A percentile compares a stretch with the other conserved stretches of the same genome.
Conservation (phyloP, 2,888 invertebrate genomes). For the Labia minor region DNA sequence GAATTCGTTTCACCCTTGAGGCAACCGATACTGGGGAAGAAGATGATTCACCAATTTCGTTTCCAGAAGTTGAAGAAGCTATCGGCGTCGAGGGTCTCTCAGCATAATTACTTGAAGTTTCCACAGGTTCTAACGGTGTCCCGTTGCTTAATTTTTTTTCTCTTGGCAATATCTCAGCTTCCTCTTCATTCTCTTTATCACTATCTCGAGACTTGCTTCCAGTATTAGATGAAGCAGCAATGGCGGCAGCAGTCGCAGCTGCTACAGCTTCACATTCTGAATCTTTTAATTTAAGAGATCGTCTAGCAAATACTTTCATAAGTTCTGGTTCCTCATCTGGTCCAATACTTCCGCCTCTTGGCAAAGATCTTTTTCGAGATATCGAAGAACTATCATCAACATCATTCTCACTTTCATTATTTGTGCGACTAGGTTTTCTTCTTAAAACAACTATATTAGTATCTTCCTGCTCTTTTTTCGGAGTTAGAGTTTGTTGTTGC, state of each 20-base stretch:
- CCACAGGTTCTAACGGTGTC: constrained; percentile 21
- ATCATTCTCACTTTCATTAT: not conserved
- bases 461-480: constrained; percentile 15
- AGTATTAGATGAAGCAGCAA: constrained; percentile 39
- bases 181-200: constrained; percentile 57
- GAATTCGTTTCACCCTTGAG: constrained; percentile 56
- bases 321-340: constrained; percentile 65
- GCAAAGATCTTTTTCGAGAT: constrained; percentile 43
- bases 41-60: constrained; percentile 9
- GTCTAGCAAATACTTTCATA: constrained; percentile 69
- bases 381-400: not conserved
- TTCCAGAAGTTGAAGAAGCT: constrained; percentile 13
- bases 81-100: constrained; percentile 1
- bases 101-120: constrained; percentile 21
- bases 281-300: constrained; percentile 71
- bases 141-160: constrained; percentile 17
- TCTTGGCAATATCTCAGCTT: constrained; percentile 2
- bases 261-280: constrained; percentile 46
- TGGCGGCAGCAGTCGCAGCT: constrained; percentile 34
- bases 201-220: constrained; percentile 53
- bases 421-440: not conserved
- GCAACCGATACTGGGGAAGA: constrained; percentile 31
- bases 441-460: not conserved
- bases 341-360: constrained; percentile 37
- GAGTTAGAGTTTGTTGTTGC: constrained; percentile 17